Percentiles rank a stretch among this genome's conserved stretches.
Conservation (phyloP, 2,113 vertebrate genomes). For the Petroica traversi region DNA sequence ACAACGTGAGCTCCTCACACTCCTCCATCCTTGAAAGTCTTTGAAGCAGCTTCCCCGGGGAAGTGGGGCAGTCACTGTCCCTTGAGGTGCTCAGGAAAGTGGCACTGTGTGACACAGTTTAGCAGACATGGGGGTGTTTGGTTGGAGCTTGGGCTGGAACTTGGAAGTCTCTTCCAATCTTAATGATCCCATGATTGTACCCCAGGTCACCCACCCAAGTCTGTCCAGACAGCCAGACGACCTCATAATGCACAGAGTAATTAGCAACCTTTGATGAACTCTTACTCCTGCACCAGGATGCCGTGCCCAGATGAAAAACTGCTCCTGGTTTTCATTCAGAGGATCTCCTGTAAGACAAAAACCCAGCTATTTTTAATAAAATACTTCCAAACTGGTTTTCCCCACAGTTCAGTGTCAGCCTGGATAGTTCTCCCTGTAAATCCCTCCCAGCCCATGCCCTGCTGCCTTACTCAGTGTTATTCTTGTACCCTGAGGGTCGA, state of each 20-base stretch:
- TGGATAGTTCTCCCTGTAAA: background rate
- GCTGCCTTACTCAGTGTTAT: background rate
- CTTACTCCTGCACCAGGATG: rapidly evolving
- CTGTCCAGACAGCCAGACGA: background rate
- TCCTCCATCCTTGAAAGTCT: background rate
- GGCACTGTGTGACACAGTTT: background rate
- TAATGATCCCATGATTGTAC: background rate
- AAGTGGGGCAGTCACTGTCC: background rate
- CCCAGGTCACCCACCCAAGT: background rate
- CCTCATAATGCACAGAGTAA: background rate
- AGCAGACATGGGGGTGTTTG: rapidly evolving
- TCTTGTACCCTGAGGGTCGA: background rate
- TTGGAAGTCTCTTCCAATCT: background rate
- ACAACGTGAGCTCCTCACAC: background rate
- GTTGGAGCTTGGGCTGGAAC: background rate
- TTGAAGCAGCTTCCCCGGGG: background rate
- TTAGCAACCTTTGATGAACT: constrained; percentile 14
- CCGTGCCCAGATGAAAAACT: background rate
- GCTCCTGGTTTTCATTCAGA: background rate
- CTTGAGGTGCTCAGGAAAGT: background rate
- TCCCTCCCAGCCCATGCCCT: background rate
- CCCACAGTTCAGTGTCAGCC: background rate
- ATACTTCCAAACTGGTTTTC: background rate
- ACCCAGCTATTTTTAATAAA: background rate
- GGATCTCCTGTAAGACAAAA: background rate